Conservation (phyloP, 2,113 vertebrate genomes). For the Centropristis striata region DNA sequence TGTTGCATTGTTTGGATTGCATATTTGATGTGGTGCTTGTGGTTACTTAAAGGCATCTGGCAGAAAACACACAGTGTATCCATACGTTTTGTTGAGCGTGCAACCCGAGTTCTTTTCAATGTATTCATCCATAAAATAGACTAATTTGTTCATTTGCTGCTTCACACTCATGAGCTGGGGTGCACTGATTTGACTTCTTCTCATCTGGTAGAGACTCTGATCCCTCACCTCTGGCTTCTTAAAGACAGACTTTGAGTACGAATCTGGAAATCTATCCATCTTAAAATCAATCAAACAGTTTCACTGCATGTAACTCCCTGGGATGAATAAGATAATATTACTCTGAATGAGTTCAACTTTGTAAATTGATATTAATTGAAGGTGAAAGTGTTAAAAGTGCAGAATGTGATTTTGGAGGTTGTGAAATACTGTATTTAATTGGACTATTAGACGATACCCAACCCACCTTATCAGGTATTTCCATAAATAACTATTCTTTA, state of each 20-base stretch:
- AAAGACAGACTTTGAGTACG: no score
- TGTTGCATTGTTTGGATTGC: background rate
- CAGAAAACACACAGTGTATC: background rate
- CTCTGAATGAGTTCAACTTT: background rate
- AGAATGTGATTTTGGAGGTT: no score
- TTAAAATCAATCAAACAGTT: background rate
- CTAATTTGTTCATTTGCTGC: background rate
- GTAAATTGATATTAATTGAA: no score
- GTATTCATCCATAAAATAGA: background rate
- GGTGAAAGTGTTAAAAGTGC: no score
- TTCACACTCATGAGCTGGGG: background rate
- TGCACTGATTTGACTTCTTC: background rate
- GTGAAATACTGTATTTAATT: no score
- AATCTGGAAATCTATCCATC: no score
- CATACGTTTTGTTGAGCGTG: background rate
- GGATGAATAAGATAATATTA: background rate
- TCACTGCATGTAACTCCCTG: background rate
- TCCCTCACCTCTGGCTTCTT: background rate
- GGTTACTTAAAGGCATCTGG: background rate
- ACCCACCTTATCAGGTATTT: no score
- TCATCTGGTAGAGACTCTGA: background rate
- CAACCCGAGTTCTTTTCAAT: background rate
- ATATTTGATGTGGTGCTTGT: constrained; percentile 6
- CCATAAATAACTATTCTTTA: no score
- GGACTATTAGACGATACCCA: no score